Evolutionary conservation across 2,888 invertebrate genomes (phyloP), one percentile per base, ranked within the genome.

Genomic region (Agrilus mali): DNA sequence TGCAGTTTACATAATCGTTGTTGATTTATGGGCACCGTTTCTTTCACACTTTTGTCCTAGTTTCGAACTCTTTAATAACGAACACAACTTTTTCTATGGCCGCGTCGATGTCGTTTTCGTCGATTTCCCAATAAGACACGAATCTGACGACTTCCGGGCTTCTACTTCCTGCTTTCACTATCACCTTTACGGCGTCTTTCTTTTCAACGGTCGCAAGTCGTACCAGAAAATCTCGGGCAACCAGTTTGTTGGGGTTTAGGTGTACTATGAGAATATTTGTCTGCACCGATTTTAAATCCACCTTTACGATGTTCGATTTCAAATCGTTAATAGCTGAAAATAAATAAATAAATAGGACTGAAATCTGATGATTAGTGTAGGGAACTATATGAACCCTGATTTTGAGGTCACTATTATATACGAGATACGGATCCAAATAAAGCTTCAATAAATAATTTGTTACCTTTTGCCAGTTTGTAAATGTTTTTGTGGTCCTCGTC

Each of bases 201-300:
- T 70, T 61, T 15, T 61, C 60, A 1, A 76, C 65, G 36, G 58
- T 55, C 12, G 62, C 62, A 31, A 82, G 59, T 38, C 78, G 69
- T 14, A 68, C 57, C 34, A 74, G 68, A 41, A 85, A 72, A 35
- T 72, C 68, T 13, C 61, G 66, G 0, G 82, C 73, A 5, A 66
- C 65, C 17, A 82, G 60, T 31, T 67, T 58, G 13, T 72, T 72
- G 2, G 67, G 56, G 48, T 72, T 68, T 2, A 77, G 58, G 22
- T 73, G 66, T 38, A 89, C 69, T 55, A 87, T 71, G 44, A 88
- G 67, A 53, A 90, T 87, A 62, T 89, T 89, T 2, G 82, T 82
- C 52, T 85, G 80, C 12, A 81, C 73, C 14, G 64, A 68, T 3
- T 69, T 62, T 32, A 78, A 57, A 52, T 86, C 78, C 20, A 86